A percentile compares a stretch with the other conserved stretches of the same genome.
phyloP scores from a whole-genome alignment of 2,888 invertebrate species.

The Cantharis flavilabris region DNA sequence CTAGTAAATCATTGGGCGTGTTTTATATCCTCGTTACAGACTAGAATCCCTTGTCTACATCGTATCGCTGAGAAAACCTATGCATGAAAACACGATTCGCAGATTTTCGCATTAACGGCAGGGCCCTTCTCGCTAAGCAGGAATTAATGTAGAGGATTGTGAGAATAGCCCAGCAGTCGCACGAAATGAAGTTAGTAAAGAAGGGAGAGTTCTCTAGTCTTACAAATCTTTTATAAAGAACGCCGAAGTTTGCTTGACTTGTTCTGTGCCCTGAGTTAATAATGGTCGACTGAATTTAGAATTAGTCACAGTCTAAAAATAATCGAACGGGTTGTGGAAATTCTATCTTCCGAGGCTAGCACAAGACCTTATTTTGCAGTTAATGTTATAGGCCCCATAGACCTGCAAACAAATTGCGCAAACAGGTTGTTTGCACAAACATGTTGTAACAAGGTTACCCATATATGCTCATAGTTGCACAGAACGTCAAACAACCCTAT shows the following conservation, averaged over 20 bases:
- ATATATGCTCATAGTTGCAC: too few relatives aligned
- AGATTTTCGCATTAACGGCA: slow-evolving; percentile 40
- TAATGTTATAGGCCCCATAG: too few relatives aligned
- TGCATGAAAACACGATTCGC: slow-evolving; percentile 38
- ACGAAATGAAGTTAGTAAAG: slow-evolving; percentile 27
- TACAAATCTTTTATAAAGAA: slow-evolving; percentile 43
- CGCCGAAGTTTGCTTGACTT: slow-evolving; percentile 26
- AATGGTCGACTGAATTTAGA: slow-evolving; percentile 29
- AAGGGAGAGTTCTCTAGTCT: slow-evolving; percentile 36
- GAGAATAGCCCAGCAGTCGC: slow-evolving; percentile 41
- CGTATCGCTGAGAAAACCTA: slow-evolving; percentile 34
- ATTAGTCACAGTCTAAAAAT: slow-evolving; percentile 23
- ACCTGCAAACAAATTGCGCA: too few relatives aligned
- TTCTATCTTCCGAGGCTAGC: slow-evolving; percentile 8
- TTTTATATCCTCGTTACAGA: slow-evolving; percentile 45
- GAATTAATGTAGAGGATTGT: slow-evolving; percentile 46
- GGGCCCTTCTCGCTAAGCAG: slow-evolving; percentile 40
- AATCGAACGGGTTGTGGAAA: slow-evolving; percentile 16
- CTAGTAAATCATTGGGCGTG: slow-evolving; percentile 37
- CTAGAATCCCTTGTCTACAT: slow-evolving; percentile 41
- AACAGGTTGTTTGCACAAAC: too few relatives aligned
- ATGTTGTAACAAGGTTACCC: too few relatives aligned
- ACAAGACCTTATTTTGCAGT: slow-evolving; percentile 20
- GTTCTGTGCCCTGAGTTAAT: slow-evolving; percentile 29
- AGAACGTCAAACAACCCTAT: too few relatives aligned